Conservation (phyloP, 2,888 invertebrate species). For the Cephus spinipes region DNA sequence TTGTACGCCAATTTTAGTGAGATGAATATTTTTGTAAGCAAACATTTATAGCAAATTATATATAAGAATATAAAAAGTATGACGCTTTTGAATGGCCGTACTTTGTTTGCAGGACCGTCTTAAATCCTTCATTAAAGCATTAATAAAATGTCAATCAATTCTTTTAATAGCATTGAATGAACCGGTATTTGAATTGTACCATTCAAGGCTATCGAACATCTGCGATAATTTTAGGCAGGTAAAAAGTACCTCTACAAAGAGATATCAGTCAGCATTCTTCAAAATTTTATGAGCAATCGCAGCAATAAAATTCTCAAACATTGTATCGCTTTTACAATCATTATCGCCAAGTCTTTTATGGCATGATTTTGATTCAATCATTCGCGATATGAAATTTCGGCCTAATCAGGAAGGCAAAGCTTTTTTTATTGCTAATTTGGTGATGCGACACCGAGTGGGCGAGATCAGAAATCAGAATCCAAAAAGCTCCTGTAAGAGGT, state of each 20-base stretch:
- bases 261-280: not conserved
- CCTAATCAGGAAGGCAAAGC: not conserved
- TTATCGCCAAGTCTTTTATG: not conserved
- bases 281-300: not conserved
- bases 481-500: not conserved
- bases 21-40: not conserved
- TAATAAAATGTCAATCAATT: not conserved
- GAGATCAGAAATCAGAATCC: not conserved
- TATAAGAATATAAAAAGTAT: not conserved
- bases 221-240: not conserved
- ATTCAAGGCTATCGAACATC: not conserved
- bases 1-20: not conserved
- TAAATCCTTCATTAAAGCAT: not conserved
- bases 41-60: not conserved
- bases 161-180: not conserved
- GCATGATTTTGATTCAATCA: not conserved
- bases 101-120: not conserved
- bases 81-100: too few relatives aligned
- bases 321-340: not conserved
- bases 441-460: not conserved
- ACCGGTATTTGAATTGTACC: not conserved
- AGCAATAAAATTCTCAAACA: not conserved
- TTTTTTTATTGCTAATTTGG: not conserved
- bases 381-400: not conserved
- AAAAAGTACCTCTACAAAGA: not conserved